phyloP scores from a whole-genome alignment of 1,140 invertebrate species.

The Neodiprion virginianus region DNA sequence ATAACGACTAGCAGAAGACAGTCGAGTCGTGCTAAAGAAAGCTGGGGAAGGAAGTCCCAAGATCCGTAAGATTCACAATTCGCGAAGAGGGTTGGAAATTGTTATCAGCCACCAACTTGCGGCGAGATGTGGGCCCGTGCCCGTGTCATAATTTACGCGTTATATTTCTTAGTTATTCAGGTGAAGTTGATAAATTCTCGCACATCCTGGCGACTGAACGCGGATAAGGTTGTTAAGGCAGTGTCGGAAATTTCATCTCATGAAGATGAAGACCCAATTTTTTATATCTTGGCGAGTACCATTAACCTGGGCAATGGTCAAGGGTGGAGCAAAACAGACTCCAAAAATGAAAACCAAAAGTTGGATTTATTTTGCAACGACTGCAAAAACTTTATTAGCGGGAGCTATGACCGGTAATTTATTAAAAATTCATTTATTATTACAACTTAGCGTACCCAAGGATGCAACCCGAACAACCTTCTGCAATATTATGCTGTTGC shows the following conservation, averaged over 20 bases:
- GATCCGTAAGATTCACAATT: too few relatives aligned
- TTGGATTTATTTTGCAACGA: slow-evolving; percentile 52
- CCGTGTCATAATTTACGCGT: slow-evolving; percentile 44
- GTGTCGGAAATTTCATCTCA: slow-evolving; percentile 40
- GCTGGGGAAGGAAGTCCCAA: too few relatives aligned
- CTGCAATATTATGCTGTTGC: too few relatives aligned
- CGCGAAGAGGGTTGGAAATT: background rate
- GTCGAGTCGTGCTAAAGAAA: too few relatives aligned
- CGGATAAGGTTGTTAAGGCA: slow-evolving; percentile 52
- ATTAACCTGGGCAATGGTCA: slow-evolving; percentile 45
- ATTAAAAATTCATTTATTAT: background rate
- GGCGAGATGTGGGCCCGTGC: slow-evolving; percentile 38
- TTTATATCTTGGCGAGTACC: slow-evolving; percentile 52
- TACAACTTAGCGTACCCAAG: too few relatives aligned
- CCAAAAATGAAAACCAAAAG: slow-evolving; percentile 44
- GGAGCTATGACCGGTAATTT: slow-evolving; percentile 48
- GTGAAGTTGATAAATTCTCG: slow-evolving; percentile 53
- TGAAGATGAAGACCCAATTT: slow-evolving; percentile 50
- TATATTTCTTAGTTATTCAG: slow-evolving; percentile 52
- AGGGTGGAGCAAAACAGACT: slow-evolving; percentile 53
- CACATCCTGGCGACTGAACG: slow-evolving; percentile 55
- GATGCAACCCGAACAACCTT: too few relatives aligned
- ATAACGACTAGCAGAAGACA: too few relatives aligned
- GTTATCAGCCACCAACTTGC: background rate
- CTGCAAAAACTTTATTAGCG: slow-evolving; percentile 45